Conservation (phyloP, 2,113 vertebrate genomes). For the Crotalus horridus region DNA sequence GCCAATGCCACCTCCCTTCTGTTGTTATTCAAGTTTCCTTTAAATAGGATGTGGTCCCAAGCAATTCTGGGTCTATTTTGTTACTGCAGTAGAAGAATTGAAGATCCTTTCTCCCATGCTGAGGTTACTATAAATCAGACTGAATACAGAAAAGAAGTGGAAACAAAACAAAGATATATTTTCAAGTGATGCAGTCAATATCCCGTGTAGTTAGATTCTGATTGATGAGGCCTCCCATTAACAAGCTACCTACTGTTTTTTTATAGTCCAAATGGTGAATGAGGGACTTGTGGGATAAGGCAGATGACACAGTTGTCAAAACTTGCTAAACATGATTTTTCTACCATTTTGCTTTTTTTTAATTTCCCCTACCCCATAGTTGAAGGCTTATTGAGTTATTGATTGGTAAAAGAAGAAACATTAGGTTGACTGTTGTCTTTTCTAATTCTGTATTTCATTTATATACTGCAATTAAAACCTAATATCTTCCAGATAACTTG, state of each 20-base stretch:
- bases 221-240: neutral
- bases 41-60: neutral
- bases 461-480: neutral
- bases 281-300: neutral
- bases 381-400: neutral
- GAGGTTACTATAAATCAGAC: neutral
- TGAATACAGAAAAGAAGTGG: neutral
- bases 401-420: neutral
- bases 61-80: neutral
- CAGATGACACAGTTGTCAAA: neutral
- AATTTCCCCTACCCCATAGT: neutral
- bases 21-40: neutral
- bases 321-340: neutral
- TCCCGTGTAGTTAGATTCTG: neutral
- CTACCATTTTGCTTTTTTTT: neutral
- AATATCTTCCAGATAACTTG: neutral
- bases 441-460: neutral
- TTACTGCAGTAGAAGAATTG: neutral
- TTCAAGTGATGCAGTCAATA: neutral
- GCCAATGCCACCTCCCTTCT: neutral
- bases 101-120: neutral
- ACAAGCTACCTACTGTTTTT: neutral
- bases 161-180: neutral
- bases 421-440: neutral
- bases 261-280: neutral